These are phyloP conservation scores for Epizoanthus fatuus DNA, from an alignment of 92 coral and sea anemone species.

Conservation along the genomic window DNA sequence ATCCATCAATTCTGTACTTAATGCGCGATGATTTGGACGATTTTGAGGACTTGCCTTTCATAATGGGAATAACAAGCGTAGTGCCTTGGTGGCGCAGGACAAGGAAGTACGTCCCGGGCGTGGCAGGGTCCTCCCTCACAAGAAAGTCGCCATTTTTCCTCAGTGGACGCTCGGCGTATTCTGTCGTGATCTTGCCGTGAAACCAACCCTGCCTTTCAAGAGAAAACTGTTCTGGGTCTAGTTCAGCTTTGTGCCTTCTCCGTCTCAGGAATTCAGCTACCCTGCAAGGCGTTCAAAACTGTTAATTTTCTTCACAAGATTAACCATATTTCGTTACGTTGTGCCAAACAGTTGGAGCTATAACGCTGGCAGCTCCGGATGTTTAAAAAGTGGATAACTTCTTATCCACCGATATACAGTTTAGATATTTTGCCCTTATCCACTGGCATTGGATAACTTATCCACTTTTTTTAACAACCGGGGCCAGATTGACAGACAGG, in stretches of 20 bases:
- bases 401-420: too few relatives aligned
- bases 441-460: too few relatives aligned
- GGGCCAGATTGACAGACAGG: too few relatives aligned
- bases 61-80: slow-evolving; percentile 82
- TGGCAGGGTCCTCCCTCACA: slow-evolving; percentile 98
- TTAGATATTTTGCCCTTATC: too few relatives aligned
- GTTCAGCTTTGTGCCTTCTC: slow-evolving; percentile 59
- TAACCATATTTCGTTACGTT: not conserved
- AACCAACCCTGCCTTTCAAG: slow-evolving; percentile 96
- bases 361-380: too few relatives aligned
- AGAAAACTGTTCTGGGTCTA: slow-evolving; percentile 50
- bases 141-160: slow-evolving; percentile 92
- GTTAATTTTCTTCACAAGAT: not conserved
- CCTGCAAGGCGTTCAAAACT: slow-evolving; percentile 45
- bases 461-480: too few relatives aligned
- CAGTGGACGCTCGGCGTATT: slow-evolving; percentile 91
- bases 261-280: slow-evolving; percentile 81
- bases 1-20: slow-evolving; percentile 89
- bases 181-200: slow-evolving; percentile 97
- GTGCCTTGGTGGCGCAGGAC: slow-evolving; percentile 80
- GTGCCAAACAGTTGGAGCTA: not conserved
- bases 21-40: slow-evolving; percentile 89
- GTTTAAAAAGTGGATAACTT: too few relatives aligned
- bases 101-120: slow-evolving; percentile 91
- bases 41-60: slow-evolving; percentile 67